Evolutionary conservation across 2,113 vertebrate species (phyloP).

Genomic region (Pyxicephalus adspersus): DNA sequence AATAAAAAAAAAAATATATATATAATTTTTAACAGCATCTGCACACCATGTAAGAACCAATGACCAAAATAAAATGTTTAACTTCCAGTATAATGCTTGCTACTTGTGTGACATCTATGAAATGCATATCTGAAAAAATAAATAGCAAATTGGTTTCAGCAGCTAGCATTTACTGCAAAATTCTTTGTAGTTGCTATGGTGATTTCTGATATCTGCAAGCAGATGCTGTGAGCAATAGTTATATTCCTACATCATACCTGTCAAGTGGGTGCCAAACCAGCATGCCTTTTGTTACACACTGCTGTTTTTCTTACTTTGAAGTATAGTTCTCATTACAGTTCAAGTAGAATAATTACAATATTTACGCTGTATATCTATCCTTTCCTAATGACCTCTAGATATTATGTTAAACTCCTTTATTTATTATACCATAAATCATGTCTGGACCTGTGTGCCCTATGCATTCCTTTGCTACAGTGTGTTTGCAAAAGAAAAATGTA

Average conservation of each 20-base stretch:
- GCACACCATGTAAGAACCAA: too few species aligned
- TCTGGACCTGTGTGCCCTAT: not conserved
- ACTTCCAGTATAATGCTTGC: conserved; percentile 4
- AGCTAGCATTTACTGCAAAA: conserved; percentile 39
- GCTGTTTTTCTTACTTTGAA: conserved; percentile 41
- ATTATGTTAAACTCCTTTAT: not conserved
- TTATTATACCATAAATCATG: conserved; percentile 2
- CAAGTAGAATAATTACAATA: conserved; percentile 43
- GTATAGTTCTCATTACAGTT: conserved; percentile 21
- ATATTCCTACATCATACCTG: conserved; percentile 52
- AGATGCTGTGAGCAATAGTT: conserved; percentile 52
- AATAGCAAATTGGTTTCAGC: conserved; percentile 47
- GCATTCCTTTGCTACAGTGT: not conserved
- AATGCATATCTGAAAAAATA: conserved; percentile 40
- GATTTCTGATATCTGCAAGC: conserved; percentile 48
- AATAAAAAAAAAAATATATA: too few species aligned
- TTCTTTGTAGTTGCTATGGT: conserved; percentile 51
- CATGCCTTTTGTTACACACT: conserved; percentile 40
- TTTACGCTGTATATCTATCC: conserved; percentile 1
- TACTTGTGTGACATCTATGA: conserved; percentile 34
- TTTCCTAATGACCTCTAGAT: conserved; percentile 19
- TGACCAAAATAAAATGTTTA: not conserved
- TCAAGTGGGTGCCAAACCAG: conserved; percentile 53
- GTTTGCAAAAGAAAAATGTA: conserved; percentile 7
- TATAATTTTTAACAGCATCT: too few species aligned